Percentiles rank a stretch among this genome's conserved stretches.
Conservation (phyloP, 2,888 invertebrate species). For the Drosophila mayaguana region DNA sequence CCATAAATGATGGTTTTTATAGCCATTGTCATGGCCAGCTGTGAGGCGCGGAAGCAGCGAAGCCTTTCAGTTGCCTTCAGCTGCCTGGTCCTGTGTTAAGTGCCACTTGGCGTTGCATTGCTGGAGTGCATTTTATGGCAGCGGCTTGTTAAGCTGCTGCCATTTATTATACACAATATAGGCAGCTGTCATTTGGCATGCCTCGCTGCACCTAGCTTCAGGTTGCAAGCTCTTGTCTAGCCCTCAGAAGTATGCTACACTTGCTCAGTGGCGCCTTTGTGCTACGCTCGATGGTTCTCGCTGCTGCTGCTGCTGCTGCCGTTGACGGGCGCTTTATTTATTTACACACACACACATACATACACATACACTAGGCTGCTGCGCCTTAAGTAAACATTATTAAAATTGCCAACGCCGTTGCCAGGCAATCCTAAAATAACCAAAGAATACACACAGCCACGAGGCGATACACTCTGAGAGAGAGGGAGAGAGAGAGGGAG, state of each 20-base stretch:
- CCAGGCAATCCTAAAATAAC: slow-evolving; percentile 76
- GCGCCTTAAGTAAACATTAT: slow-evolving; percentile 80
- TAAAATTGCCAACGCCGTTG: slow-evolving; percentile 76
- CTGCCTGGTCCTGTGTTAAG: slow-evolving; percentile 31
- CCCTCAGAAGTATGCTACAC: slow-evolving; percentile 58
- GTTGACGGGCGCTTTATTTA: slow-evolving; percentile 35
- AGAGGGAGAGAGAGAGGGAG: neutral
- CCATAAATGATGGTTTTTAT: slow-evolving; percentile 57
- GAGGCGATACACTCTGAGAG: neutral
- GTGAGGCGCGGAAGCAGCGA: neutral
- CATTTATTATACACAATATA: slow-evolving; percentile 52
- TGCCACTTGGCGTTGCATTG: slow-evolving; percentile 59
- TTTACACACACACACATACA: slow-evolving; percentile 9
- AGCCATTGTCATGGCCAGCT: slow-evolving; percentile 33
- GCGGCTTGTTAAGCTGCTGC: slow-evolving; percentile 59
- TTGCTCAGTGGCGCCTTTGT: slow-evolving; percentile 44
- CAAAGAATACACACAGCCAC: slow-evolving; percentile 46
- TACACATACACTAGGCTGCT: slow-evolving; percentile 44
- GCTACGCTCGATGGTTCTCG: slow-evolving; percentile 38
- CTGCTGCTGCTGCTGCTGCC: slow-evolving; percentile 20
- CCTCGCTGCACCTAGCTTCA: slow-evolving; percentile 57
- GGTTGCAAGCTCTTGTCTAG: slow-evolving; percentile 38
- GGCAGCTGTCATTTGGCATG: slow-evolving; percentile 71
- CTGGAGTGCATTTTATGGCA: slow-evolving; percentile 54
- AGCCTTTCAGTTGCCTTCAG: slow-evolving; percentile 28